phyloP scores from a whole-genome alignment of 2,113 vertebrate species.

The Nymphicus hollandicus region DNA sequence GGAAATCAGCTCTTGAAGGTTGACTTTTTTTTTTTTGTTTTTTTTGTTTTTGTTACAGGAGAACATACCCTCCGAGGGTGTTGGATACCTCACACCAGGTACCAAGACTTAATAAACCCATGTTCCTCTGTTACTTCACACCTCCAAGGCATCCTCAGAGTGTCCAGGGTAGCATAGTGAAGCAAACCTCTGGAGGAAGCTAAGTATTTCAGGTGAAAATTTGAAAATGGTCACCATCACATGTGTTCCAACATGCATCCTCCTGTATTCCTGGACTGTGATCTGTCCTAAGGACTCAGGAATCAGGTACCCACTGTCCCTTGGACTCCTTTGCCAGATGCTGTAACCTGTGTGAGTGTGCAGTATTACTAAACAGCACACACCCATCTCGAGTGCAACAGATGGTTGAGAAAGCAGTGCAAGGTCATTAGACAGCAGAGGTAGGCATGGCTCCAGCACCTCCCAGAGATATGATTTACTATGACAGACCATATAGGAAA shows the following conservation, averaged over 20 bases:
- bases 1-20: background rate
- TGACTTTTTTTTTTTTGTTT: background rate
- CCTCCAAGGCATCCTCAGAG: background rate
- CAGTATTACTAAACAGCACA: background rate
- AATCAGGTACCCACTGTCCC: background rate
- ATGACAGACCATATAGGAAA: background rate
- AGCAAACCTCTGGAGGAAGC: background rate
- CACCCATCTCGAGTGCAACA: background rate
- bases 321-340: background rate
- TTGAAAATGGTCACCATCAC: background rate
- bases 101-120: background rate
- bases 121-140: background rate
- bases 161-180: background rate
- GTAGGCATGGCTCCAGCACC: fast-evolving
- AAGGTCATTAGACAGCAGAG: background rate
- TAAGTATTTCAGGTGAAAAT: background rate
- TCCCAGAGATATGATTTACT: background rate
- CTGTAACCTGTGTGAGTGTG: background rate
- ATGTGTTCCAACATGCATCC: background rate
- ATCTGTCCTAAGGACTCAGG: background rate
- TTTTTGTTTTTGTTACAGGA: background rate
- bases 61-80: background rate
- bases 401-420: background rate
- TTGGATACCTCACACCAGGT: background rate
- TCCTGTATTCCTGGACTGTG: background rate